phyloP scores from a whole-genome alignment of 2,888 invertebrate genomes.

The Deilephila elpenor region DNA sequence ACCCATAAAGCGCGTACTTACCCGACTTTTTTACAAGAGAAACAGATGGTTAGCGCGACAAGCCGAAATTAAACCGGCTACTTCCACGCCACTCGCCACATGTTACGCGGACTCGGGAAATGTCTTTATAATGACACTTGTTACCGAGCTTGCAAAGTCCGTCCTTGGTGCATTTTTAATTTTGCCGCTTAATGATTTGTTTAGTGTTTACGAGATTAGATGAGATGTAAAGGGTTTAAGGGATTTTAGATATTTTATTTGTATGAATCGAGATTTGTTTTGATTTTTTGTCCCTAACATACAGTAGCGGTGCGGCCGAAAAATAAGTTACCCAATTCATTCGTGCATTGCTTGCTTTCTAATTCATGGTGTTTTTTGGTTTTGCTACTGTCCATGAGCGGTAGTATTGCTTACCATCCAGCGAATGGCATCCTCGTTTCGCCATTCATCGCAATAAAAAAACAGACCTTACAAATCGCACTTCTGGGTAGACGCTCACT shows the following conservation, averaged over 20 bases:
- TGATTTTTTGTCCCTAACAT: no score
- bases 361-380: no score
- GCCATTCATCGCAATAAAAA: no score
- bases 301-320: no score
- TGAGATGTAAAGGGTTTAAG: background rate
- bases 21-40: constrained; percentile 28
- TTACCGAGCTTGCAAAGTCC: constrained; percentile 27
- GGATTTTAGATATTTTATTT: background rate
- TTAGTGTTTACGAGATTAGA: constrained; percentile 2
- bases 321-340: no score
- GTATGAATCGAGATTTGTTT: no score
- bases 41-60: constrained; percentile 48
- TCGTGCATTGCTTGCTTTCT: no score
- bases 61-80: constrained; percentile 34
- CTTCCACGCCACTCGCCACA: constrained; percentile 32
- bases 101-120: constrained; percentile 34
- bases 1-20: background rate
- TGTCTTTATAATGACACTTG: constrained; percentile 36
- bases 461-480: no score
- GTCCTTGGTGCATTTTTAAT: constrained; percentile 28
- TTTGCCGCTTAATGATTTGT: constrained; percentile 24
- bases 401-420: no score
- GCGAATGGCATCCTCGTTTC: no score
- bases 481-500: no score
- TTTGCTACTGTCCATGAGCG: no score